Percentiles rank a stretch among this genome's conserved stretches.
Conservation (phyloP, 2,888 invertebrate species). For the Phlogophora meticulosa region DNA sequence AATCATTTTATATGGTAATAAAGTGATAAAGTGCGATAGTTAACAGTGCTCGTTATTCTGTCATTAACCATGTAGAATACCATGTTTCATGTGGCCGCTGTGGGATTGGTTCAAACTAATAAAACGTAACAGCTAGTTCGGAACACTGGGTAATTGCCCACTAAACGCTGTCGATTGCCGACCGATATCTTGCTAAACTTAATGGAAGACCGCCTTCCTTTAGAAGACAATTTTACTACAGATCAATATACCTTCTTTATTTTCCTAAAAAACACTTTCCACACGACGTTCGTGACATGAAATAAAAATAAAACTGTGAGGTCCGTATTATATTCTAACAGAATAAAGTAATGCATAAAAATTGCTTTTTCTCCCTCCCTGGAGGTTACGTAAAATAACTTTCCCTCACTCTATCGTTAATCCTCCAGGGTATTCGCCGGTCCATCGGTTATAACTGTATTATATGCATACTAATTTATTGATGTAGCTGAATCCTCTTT, state of each 20-base stretch:
- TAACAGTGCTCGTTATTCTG: slow-evolving; percentile 24
- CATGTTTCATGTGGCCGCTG: slow-evolving; percentile 28
- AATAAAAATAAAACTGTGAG: slow-evolving; percentile 19
- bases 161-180: slow-evolving; percentile 57
- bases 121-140: slow-evolving; percentile 67
- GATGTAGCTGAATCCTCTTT: slow-evolving; percentile 1
- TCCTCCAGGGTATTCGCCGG: slow-evolving; percentile 38
- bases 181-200: slow-evolving; percentile 17
- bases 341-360: slow-evolving; percentile 46
- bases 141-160: slow-evolving; percentile 67
- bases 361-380: slow-evolving; percentile 46
- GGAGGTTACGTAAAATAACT: slow-evolving; percentile 60
- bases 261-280: not conserved
- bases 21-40: slow-evolving; percentile 43
- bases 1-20: slow-evolving; percentile 40
- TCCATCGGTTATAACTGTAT: slow-evolving; percentile 39
- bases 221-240: slow-evolving; percentile 5
- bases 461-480: slow-evolving; percentile 25
- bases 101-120: slow-evolving; percentile 61
- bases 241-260: slow-evolving; percentile 5
- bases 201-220: slow-evolving; percentile 22
- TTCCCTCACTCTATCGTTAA: slow-evolving; percentile 61
- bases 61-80: slow-evolving; percentile 35
- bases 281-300: not conserved
- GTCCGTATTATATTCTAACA: slow-evolving; percentile 6